These are phyloP conservation scores for Acanthurus leucopareius DNA, from an alignment of 2,797 vertebrate genomes.

Conservation along the genomic window DNA sequence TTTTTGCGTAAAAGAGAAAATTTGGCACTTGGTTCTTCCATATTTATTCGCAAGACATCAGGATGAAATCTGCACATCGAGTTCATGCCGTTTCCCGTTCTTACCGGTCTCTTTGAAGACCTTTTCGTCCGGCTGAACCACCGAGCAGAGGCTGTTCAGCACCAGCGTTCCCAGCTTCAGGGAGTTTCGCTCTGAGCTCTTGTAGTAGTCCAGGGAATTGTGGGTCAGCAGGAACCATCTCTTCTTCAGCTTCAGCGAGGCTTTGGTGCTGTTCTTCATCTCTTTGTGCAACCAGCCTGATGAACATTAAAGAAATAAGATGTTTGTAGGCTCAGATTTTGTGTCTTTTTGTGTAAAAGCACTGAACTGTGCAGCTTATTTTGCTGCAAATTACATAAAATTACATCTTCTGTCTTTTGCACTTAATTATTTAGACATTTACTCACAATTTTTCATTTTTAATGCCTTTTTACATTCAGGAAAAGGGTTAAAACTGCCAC, in stretches of 20 bases:
- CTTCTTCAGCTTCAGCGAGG: constrained; percentile 93
- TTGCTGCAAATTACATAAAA: too few relatives aligned
- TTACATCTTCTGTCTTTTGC: neutral
- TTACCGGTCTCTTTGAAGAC: constrained; percentile 95
- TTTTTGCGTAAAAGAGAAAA: too few relatives aligned
- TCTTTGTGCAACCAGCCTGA: constrained; percentile 97
- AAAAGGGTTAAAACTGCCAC: neutral
- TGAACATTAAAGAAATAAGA: neutral
- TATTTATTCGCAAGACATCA: neutral
- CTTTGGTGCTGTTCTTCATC: constrained; percentile 92
- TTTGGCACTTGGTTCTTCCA: too few relatives aligned
- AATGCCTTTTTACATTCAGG: neutral
- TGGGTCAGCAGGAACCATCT: constrained; percentile 98
- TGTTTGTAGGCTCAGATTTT: neutral
- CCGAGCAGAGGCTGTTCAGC: constrained; percentile 96
- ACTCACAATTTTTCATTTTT: too few relatives aligned
- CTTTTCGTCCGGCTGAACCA: constrained; percentile 93
- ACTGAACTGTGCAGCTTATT: too few relatives aligned
- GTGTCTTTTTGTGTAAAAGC: too few relatives aligned
- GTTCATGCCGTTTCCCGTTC: neutral
- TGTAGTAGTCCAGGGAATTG: constrained; percentile 98
- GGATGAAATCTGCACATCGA: neutral
- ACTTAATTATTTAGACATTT: neutral
- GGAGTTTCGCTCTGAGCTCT: constrained; percentile 93
- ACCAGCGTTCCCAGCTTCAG: constrained; percentile 95